Base-by-base conservation (phyloP, 92 coral and sea anemone species). In the Heliopora coerulea region DNA sequence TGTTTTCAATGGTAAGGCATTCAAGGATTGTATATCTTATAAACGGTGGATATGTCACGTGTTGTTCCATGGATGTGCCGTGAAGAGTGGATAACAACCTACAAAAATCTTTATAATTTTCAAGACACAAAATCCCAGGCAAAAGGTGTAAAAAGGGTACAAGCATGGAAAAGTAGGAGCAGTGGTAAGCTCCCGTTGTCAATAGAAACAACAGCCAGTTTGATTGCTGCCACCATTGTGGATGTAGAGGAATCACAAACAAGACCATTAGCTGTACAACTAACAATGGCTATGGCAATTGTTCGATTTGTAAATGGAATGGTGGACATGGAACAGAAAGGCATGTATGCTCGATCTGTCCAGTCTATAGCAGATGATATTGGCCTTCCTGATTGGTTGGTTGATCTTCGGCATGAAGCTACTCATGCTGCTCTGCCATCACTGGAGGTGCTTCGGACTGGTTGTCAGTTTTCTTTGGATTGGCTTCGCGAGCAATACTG, bases 331-430 rank as follows among this genome's bases (percentile, higher is more conserved):
- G 82, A 75, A 54, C 98, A 93, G 68, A 93, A 85, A 54, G 98
- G 98, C 37, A 65, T 83, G 28, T 93, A 85, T 79, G 92, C 97
- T 15, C 90, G 98, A 28, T 85, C 98, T 49, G 96, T 93, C 24
- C 98, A 87, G 30, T 81, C 98, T 26, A 85, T 93, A 52, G 98
- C 93, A 17, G 98, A 85, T 32, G 98, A 93, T 73, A 89, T 93
- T 4, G 98, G 98, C 7, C 79, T 93, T 62, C 98, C 98, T 58
- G 93, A 90, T 75, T 93, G 98, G 98, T 74, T 93, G 9, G 93
- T 93, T 49, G 98, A 93, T 80, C 80, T 89, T 56, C 83, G 98
- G 30, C 98, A 93, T 54, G 93, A 90, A 64, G 92, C 96, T 1
- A 90, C 98, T 0, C 98, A 93, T 78, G 88, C 93, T 14, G 68